These are phyloP conservation scores for Ptychobarbus kaznakovi DNA, from an alignment of 2,797 vertebrate genomes.

Conservation along the genomic window DNA sequence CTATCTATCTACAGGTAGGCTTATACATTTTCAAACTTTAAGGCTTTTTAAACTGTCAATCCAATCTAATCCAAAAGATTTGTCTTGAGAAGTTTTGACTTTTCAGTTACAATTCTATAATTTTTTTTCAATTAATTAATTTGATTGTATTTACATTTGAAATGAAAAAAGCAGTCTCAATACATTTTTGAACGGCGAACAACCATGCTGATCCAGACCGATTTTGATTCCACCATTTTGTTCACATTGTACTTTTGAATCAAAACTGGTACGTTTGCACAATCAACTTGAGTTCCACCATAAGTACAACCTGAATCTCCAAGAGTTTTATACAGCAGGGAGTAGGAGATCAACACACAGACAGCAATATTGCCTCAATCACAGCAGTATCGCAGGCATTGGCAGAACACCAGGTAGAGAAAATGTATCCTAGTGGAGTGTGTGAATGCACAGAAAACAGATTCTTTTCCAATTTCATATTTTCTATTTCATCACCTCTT, in stretches of 20 bases:
- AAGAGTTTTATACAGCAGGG: slow-evolving; percentile 39
- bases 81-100: background rate
- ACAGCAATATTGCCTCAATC: slow-evolving; percentile 14
- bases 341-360: slow-evolving; percentile 49
- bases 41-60: slow-evolving; percentile 12
- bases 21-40: background rate
- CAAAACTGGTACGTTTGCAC: background rate
- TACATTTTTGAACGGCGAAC: background rate
- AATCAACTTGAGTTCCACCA: background rate
- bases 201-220: background rate
- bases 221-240: background rate
- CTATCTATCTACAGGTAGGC: background rate
- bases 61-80: background rate
- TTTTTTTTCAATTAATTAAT: background rate
- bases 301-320: slow-evolving; percentile 12
- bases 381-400: background rate
- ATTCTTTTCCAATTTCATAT: slow-evolving; percentile 25
- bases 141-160: background rate
- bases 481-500: slow-evolving; percentile 34
- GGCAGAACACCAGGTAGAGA: background rate
- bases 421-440: background rate
- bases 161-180: background rate
- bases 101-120: background rate
- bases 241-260: background rate
- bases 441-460: slow-evolving; percentile 30